These are phyloP conservation scores for Cardiocondyla obscurior DNA, from an alignment of 1,140 invertebrate genomes.

Conservation along the genomic window DNA sequence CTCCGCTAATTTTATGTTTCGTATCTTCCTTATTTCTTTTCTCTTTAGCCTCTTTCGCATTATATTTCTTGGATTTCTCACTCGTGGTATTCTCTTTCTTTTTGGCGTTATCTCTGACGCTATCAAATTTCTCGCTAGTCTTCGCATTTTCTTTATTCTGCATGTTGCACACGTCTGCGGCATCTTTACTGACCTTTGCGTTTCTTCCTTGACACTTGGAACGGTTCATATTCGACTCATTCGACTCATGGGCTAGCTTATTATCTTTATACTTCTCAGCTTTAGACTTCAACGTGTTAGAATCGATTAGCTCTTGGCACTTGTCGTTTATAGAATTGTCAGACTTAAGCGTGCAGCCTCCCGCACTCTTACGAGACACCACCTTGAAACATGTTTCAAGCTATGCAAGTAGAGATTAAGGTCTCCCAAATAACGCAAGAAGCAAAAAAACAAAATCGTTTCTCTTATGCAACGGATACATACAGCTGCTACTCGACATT, in stretches of 20 bases:
- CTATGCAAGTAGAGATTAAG: slow-evolving; percentile 65
- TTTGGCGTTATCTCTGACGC: slow-evolving; percentile 20
- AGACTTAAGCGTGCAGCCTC: slow-evolving; percentile 59
- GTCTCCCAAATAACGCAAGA: slow-evolving; percentile 38
- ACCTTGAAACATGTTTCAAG: slow-evolving; percentile 74
- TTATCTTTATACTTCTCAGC: slow-evolving; percentile 72
- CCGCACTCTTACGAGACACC: slow-evolving; percentile 68
- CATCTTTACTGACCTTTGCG: slow-evolving; percentile 45
- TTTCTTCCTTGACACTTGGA: slow-evolving; percentile 59
- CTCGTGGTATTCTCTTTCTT: slow-evolving; percentile 39
- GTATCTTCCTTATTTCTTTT: slow-evolving; percentile 80
- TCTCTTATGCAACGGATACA: slow-evolving; percentile 40
- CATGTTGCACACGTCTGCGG: slow-evolving; percentile 23
- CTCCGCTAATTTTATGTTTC: slow-evolving; percentile 72
- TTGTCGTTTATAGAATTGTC: slow-evolving; percentile 65
- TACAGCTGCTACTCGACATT: slow-evolving; percentile 13
- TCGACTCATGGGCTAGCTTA: slow-evolving; percentile 56
- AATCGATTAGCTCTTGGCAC: slow-evolving; percentile 59
- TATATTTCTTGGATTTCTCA: slow-evolving; percentile 64
- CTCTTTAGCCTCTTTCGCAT: slow-evolving; percentile 77
- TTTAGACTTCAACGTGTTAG: slow-evolving; percentile 70
- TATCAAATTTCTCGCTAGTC: slow-evolving; percentile 47
- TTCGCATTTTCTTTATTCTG: slow-evolving; percentile 53
- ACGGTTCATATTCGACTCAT: slow-evolving; percentile 44
- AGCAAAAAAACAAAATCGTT: slow-evolving; percentile 39